Evolutionary conservation across 2,888 invertebrate genomes (phyloP).

Genomic region (Gnatocerus cornutus): DNA sequence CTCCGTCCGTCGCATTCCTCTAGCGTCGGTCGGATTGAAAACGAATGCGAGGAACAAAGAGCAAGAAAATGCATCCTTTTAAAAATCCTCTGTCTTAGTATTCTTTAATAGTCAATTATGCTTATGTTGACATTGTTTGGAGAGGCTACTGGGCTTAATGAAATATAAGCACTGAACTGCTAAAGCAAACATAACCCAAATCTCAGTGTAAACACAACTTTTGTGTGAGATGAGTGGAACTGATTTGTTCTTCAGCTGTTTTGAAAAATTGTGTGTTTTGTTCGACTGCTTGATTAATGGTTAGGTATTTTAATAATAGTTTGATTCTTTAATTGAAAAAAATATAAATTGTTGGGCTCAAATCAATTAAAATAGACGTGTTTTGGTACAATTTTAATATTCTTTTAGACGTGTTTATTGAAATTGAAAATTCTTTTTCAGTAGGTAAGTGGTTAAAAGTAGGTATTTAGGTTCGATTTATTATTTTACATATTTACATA

Average conservation of each 20-base stretch:
- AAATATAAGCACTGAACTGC: slow-evolving; percentile 55
- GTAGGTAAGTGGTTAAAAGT: too few species aligned
- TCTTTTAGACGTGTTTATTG: too few species aligned
- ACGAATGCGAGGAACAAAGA: background rate
- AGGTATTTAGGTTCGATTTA: too few species aligned
- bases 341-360: too few species aligned
- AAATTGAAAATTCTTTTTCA: too few species aligned
- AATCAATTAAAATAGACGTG: too few species aligned
- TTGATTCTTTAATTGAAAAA: too few species aligned
- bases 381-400: too few species aligned
- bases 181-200: slow-evolving; percentile 59
- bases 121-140: slow-evolving; percentile 50
- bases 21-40: background rate
- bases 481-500: too few species aligned
- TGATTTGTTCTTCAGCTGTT: background rate
- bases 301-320: too few species aligned
- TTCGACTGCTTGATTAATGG: too few species aligned
- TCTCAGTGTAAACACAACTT: slow-evolving; percentile 54
- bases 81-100: slow-evolving; percentile 16
- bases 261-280: too few species aligned
- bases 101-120: slow-evolving; percentile 20
- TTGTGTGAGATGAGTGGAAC: background rate
- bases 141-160: slow-evolving; percentile 59
- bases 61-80: background rate
- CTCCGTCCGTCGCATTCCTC: background rate